phyloP scores from a whole-genome alignment of 1,140 invertebrate genomes.

The Aphelenchoides avenae region DNA sequence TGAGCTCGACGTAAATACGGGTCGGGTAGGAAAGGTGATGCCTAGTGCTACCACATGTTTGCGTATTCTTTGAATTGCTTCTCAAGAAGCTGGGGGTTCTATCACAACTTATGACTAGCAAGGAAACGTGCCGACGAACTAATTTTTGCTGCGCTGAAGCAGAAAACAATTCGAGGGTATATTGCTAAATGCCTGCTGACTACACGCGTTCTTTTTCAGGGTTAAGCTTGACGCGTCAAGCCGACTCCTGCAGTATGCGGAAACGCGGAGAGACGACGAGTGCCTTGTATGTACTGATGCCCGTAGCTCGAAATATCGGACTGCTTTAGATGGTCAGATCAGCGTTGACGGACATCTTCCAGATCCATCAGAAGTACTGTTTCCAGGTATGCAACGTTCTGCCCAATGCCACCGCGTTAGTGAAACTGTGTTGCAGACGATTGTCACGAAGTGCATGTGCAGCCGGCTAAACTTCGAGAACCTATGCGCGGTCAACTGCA shows the following conservation, averaged over 20 bases:
- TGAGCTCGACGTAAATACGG: background rate
- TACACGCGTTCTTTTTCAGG: constrained; percentile 21
- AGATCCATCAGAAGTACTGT: constrained; percentile 48
- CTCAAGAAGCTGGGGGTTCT: too few species aligned
- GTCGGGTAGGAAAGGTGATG: too few species aligned
- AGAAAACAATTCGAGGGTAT: too few species aligned
- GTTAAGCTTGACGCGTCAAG: constrained; percentile 42
- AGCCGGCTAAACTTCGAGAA: constrained; percentile 42
- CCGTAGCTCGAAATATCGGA: constrained; percentile 3
- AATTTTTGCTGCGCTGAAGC: background rate
- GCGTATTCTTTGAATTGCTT: constrained; percentile 3
- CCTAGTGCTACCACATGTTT: background rate
- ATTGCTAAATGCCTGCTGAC: too few species aligned
- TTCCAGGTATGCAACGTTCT: constrained; percentile 31
- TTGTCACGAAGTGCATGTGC: constrained; percentile 43
- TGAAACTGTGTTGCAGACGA: constrained; percentile 27
- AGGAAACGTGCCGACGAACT: too few species aligned
- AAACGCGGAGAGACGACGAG: constrained; percentile 35
- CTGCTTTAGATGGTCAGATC: constrained; percentile 20
- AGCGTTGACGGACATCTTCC: constrained; percentile 38
- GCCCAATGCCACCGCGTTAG: background rate
- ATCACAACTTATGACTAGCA: too few species aligned
- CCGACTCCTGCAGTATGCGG: constrained; percentile 33
- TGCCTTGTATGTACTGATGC: constrained; percentile 22
- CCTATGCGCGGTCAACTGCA: constrained; percentile 37